Evolutionary conservation across 1,140 invertebrate species (phyloP).

Genomic region (Drosophila watanabei): DNA sequence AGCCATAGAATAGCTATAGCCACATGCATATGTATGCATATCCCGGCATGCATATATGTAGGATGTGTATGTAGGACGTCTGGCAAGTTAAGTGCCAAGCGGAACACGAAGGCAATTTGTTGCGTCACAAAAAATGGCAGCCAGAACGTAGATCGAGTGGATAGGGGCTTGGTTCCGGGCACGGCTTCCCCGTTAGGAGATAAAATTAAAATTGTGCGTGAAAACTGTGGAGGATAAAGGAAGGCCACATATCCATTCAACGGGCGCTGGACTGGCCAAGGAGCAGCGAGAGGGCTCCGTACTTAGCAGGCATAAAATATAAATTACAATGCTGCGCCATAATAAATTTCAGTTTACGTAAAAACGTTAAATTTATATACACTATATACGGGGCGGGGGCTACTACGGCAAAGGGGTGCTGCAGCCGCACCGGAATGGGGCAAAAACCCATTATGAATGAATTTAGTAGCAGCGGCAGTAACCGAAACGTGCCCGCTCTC

Average conservation of each 20-base stretch:
- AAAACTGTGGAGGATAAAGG: slow-evolving; percentile 50
- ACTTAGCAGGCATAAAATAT: slow-evolving; percentile 84
- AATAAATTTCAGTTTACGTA: slow-evolving; percentile 84
- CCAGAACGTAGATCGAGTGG: slow-evolving; percentile 35
- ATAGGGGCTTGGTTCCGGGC: slow-evolving; percentile 12
- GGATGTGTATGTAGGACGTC: neutral
- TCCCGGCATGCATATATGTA: slow-evolving; percentile 15
- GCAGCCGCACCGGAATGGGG: slow-evolving; percentile 18
- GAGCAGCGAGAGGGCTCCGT: slow-evolving; percentile 24
- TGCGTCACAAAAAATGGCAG: slow-evolving; percentile 50
- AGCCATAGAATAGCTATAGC: slow-evolving; percentile 26
- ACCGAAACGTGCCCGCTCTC: slow-evolving; percentile 62
- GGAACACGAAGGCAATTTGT: slow-evolving; percentile 71
- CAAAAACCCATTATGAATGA: slow-evolving; percentile 83
- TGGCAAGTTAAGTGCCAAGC: slow-evolving; percentile 69
- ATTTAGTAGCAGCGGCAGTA: slow-evolving; percentile 76
- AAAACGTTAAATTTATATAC: slow-evolving; percentile 83
- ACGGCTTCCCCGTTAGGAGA: slow-evolving; percentile 18
- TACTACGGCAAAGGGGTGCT: neutral
- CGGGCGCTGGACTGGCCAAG: slow-evolving; percentile 13
- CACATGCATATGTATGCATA: slow-evolving; percentile 32
- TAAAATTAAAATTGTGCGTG: slow-evolving; percentile 75
- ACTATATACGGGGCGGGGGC: slow-evolving; percentile 12
- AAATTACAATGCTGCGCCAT: slow-evolving; percentile 80
- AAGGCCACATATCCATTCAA: slow-evolving; percentile 37